Evolutionary conservation across 2,113 vertebrate genomes (phyloP), one percentile per base, ranked within the genome.

Genomic region (Zapus hudsonius): DNA sequence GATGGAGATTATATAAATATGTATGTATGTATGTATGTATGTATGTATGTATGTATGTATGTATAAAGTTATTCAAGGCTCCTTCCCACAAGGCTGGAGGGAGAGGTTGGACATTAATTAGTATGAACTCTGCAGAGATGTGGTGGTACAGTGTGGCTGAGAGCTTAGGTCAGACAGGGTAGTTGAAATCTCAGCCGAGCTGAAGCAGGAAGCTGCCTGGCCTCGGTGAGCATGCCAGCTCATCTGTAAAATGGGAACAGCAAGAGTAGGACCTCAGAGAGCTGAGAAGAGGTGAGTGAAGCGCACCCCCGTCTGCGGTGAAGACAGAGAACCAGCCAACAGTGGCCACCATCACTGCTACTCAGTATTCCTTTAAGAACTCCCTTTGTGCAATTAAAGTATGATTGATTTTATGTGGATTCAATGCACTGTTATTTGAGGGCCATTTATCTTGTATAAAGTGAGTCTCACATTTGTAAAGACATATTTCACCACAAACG

Each of bases 361-460:
- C 80, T 44, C 33, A 52, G n/a, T 12, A 64, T 16, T 78, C 73
- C 89, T 67, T 57, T 42, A 70, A 89, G 52, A 91, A 66, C 52
- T n/a, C 64, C 52, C 20, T 47, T 42, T n/a, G 42, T 79, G 80
- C 52, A 57, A 83, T 84, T 81, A 67, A 76, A 94, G 78, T 74
- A 81, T 55, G 81, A 82, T 42, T 87, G 89, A 78, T 93, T 93
- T 90, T 79, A 76, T 83, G 89, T 83, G 92, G 92, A 91, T 86
- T 73, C 70, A 10, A 73, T 59, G 70, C 78, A 64, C 63, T 74
- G 92, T 91, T 79, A 94, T 93, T 89, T 78, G 84, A 83, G 38
- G 81, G 55, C 40, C 93, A 92, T 93, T 85, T 87, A 82, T 96
- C 90, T 92, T 79, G 31, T 44, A 67, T 64, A 87, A 96, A 94